A percentile compares a stretch with the other conserved stretches of the same genome.
phyloP scores from a whole-genome alignment of 2,113 vertebrate genomes.

The Tachycineta bicolor region DNA sequence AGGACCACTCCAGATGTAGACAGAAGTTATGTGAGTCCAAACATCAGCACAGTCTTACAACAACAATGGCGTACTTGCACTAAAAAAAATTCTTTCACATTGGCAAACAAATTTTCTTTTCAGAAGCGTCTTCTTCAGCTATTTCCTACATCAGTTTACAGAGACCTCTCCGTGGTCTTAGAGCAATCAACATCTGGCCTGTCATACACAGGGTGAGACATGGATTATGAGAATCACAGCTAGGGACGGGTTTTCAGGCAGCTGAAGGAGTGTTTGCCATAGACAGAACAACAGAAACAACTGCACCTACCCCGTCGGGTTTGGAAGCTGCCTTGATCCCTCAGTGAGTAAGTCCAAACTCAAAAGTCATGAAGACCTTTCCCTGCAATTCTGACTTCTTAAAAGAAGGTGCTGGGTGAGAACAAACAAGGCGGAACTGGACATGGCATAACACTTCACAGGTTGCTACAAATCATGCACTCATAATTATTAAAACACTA shows the following conservation, averaged over 20 bases:
- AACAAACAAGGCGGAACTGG: accelerated
- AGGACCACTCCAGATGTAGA: not conserved
- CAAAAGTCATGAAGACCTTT: not conserved
- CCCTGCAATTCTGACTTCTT: not conserved
- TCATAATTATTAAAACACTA: not conserved
- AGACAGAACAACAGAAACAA: not conserved
- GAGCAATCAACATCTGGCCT: not conserved
- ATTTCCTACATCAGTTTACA: not conserved
- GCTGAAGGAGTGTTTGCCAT: not conserved
- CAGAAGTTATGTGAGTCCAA: not conserved
- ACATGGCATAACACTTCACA: not conserved
- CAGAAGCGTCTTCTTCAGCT: not conserved
- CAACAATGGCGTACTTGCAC: not conserved
- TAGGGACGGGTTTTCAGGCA: not conserved
- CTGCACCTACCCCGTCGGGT: accelerated
- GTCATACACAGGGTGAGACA: not conserved
- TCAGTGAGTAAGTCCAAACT: not conserved
- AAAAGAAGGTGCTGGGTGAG: not conserved
- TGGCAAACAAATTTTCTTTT: not conserved
- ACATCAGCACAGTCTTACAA: not conserved
- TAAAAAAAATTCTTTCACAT: not conserved
- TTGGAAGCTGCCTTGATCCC: not conserved
- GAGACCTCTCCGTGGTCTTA: not conserved
- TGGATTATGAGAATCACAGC: not conserved
- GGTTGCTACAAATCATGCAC: not conserved